Evolutionary conservation across 2,888 invertebrate genomes (phyloP).

Genomic region (Philereme vetulata): DNA sequence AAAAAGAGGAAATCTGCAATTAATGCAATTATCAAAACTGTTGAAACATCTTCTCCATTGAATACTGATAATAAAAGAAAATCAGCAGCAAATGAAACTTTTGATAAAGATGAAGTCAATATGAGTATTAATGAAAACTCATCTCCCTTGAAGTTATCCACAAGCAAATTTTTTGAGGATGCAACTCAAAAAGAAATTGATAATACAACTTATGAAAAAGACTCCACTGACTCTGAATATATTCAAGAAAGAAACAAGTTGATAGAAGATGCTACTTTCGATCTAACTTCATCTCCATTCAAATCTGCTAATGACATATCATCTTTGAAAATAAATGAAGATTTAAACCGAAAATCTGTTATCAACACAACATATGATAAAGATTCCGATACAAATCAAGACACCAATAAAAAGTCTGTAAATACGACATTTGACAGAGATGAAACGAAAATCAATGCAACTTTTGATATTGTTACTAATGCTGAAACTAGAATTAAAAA

Average conservation of each 20-base stretch:
- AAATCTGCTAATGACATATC: constrained; percentile 14
- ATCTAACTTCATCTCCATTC: constrained; percentile 20
- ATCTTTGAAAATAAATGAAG: constrained; percentile 7
- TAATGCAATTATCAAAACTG: not conserved
- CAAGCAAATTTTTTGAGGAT: not conserved
- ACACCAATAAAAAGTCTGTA: constrained; percentile 1
- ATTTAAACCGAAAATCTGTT: constrained; percentile 21
- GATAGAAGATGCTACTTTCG: constrained; percentile 31
- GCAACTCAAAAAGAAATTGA: constrained; percentile 2
- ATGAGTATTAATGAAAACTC: not conserved
- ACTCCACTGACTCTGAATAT: constrained; percentile 14
- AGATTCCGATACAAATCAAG: constrained; percentile 15
- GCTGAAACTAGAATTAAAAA: constrained; percentile 8
- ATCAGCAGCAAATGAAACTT: constrained; percentile 1
- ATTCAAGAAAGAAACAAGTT: constrained; percentile 8
- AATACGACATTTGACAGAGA: constrained; percentile 18
- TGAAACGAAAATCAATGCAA: constrained; percentile 14
- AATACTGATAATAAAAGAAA: constrained; percentile 7
- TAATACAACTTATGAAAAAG: constrained; percentile 30
- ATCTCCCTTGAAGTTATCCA: constrained; percentile 3
- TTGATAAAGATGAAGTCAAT: constrained; percentile 6
- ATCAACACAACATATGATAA: constrained; percentile 38
- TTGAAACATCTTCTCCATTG: not conserved
- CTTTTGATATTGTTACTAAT: constrained; percentile 31
- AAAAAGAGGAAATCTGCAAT: constrained; percentile 17